Conservation (phyloP, 2,797 vertebrate species). For the Prunella strophiata region DNA sequence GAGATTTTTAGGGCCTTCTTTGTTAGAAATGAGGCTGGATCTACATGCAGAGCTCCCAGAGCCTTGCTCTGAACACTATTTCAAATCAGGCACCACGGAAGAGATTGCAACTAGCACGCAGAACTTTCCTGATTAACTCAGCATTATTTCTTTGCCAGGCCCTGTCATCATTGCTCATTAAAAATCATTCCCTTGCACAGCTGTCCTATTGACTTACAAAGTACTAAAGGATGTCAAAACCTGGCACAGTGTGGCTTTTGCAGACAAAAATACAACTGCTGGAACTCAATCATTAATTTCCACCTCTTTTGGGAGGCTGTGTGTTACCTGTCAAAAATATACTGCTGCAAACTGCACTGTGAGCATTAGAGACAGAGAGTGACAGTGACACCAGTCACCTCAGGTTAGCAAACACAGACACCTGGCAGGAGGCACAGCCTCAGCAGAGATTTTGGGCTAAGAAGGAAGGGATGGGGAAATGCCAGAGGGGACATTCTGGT, state of each 20-base stretch:
- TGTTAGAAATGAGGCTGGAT: background rate
- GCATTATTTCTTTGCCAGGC: background rate
- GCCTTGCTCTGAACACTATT: background rate
- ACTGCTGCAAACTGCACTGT: background rate
- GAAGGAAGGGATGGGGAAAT: background rate
- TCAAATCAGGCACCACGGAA: background rate
- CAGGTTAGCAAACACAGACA: background rate
- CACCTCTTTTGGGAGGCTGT: background rate
- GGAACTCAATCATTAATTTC: background rate
- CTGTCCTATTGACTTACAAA: conserved; percentile 17
- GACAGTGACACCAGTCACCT: background rate
- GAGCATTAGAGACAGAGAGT: background rate
- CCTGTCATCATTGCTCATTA: conserved; percentile 20
- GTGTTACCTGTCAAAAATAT: background rate
- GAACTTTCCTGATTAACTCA: conserved; percentile 21
- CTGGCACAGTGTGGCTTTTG: background rate
- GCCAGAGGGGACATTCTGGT: background rate
- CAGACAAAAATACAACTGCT: background rate
- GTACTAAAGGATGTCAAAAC: background rate
- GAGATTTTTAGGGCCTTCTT: background rate
- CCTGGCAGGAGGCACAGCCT: background rate
- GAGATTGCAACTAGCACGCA: background rate
- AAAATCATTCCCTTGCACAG: background rate
- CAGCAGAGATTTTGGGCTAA: background rate
- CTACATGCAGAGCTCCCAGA: background rate